Percentiles rank a stretch among this genome's conserved stretches.
Conservation (phyloP, 2,797 vertebrate genomes). For the Anguilla marmorata region DNA sequence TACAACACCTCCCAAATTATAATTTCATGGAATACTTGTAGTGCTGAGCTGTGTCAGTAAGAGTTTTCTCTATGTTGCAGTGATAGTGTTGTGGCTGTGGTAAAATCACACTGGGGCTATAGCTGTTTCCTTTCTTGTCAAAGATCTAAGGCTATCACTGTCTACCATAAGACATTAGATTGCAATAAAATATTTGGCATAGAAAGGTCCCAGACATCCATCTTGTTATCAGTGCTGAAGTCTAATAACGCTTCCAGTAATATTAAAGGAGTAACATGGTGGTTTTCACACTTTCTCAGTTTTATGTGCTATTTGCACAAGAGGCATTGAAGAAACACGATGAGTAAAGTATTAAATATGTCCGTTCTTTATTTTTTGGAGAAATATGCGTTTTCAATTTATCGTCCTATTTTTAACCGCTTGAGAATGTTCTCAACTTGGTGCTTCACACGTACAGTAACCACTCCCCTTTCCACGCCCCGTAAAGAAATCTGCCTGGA, state of each 20-base stretch:
- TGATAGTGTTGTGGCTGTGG: background rate
- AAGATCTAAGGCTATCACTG: background rate
- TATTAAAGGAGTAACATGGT: background rate
- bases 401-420: too few relatives aligned
- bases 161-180: conserved; percentile 31
- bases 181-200: conserved; percentile 39
- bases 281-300: too few relatives aligned
- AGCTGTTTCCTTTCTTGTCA: background rate
- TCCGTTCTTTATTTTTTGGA: too few relatives aligned
- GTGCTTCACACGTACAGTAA: too few relatives aligned
- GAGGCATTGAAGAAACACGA: too few relatives aligned
- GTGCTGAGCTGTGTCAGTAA: background rate
- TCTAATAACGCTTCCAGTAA: background rate
- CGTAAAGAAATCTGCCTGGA: too few relatives aligned
- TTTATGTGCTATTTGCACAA: too few relatives aligned
- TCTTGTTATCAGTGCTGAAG: background rate
- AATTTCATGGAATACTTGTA: background rate
- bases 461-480: too few relatives aligned
- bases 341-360: too few relatives aligned
- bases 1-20: background rate
- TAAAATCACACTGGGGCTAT: background rate
- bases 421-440: too few relatives aligned
- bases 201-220: background rate
- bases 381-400: too few relatives aligned
- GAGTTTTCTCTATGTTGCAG: background rate